phyloP scores from a whole-genome alignment of 64 coral and sea anemone genomes.

The Porites lutea region DNA sequence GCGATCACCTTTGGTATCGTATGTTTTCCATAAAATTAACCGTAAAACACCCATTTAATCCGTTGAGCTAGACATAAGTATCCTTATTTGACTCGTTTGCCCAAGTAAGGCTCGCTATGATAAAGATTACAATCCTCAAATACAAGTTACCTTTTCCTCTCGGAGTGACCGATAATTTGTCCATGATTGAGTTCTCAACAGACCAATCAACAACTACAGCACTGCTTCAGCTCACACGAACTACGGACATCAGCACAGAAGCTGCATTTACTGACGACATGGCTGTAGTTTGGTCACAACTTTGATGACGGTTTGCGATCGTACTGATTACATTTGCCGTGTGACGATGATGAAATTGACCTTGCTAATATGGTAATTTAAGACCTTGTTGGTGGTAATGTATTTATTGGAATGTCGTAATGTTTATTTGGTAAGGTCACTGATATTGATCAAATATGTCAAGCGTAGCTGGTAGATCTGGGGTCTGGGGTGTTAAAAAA shows the following conservation, averaged over 20 bases:
- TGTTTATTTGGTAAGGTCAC: conserved; percentile 3
- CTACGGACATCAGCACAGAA: not conserved
- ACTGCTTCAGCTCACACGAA: not conserved
- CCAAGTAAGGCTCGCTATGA: no score
- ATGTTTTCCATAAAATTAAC: not conserved
- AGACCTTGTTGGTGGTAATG: not conserved
- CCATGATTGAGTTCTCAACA: not conserved
- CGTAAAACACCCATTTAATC: not conserved
- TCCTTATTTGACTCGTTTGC: no score
- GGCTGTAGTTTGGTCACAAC: not conserved
- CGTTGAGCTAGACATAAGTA: not conserved
- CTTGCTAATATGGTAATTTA: conserved; percentile 12
- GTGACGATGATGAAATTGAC: conserved; percentile 12
- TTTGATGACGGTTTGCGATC: not conserved
- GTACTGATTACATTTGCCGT: not conserved
- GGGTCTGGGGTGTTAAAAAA: no score
- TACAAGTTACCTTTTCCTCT: not conserved
- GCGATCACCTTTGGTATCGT: not conserved
- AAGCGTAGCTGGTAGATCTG: not conserved
- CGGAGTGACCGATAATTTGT: not conserved
- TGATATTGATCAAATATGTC: conserved; percentile 9
- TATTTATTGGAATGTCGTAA: not conserved
- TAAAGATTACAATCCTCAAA: not conserved
- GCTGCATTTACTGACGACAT: not conserved
- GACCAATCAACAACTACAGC: not conserved